Evolutionary conservation across 2,113 vertebrate genomes (phyloP), one percentile per base, ranked within the genome.

Genomic region (Bambusicola thoracicus): DNA sequence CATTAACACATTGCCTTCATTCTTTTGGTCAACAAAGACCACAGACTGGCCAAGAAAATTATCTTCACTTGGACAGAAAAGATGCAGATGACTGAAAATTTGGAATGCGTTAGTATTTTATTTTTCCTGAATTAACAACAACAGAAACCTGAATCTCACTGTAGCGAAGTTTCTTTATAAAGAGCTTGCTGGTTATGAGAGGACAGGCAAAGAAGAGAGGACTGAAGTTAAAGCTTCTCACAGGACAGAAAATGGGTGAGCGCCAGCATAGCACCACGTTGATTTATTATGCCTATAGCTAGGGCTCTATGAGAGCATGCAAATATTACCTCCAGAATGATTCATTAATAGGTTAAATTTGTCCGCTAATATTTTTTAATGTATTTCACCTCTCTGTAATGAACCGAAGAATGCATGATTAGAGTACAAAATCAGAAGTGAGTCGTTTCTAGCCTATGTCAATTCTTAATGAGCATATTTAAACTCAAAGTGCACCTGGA

Each of bases 301-400:
- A 4, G 38, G 87, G 70, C 77, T 59, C 63, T 66, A 75, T 53
- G 85, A 62, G 15, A 94, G 77, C 93, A 77, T 1, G 0, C 8
- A 90, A 59, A 21, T 43, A 80, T 49, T 38, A 79, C 69, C 91
- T 96, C 84, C 90, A 89, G 92, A 40, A 38, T 4, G 32, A 87
- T 66, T 95, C 91, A 93, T 76, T 94, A 94, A 75, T 1, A 95
- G 24, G 30, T 91, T 95, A 94, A 95, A 91, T 81, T 89, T 81
- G 73, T 55, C 9, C 85, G 67, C 67, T 92, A 67, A 27, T 89
- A 69, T 58, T 93, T 96, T 80, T 55, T 19, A 32, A 32, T 46
- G 61, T 73, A 74, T 94, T 94, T 90, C 89, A 90, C 82, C 86
- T 87, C 96, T 95, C 79, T 63, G 41, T 58, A 91, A 59, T 49